phyloP scores from a whole-genome alignment of 2,113 vertebrate genomes.

The Lynx canadensis region DNA sequence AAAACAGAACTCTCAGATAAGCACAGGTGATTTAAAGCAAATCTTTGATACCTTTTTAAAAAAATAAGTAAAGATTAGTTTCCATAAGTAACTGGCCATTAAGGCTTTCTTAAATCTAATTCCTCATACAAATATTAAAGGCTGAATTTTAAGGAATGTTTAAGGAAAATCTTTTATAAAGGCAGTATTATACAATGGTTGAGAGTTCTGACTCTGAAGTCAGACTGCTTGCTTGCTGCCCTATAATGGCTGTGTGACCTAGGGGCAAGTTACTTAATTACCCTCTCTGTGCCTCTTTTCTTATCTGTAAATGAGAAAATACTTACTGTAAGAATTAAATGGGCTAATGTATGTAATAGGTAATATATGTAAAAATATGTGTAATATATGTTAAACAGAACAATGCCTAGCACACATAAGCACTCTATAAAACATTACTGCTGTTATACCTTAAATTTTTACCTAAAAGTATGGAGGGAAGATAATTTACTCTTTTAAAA shows the following conservation, averaged over 20 bases:
- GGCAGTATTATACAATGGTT: not conserved
- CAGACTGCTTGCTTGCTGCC: not conserved
- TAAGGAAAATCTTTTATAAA: not conserved
- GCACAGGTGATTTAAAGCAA: not conserved
- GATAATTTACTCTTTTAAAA: not conserved
- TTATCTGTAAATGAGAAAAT: not conserved
- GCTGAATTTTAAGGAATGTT: not conserved
- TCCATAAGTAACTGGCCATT: not conserved
- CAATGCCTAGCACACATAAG: not conserved
- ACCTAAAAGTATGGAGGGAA: not conserved
- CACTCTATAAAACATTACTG: not conserved
- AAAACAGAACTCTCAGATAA: slow-evolving; percentile 40
- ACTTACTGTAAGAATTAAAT: not conserved
- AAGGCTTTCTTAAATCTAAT: not conserved
- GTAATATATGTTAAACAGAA: not conserved
- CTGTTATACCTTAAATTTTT: not conserved
- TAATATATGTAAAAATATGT: not conserved
- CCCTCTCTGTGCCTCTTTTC: not conserved
- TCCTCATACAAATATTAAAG: not conserved
- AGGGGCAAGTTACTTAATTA: not conserved
- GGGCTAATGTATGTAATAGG: not conserved
- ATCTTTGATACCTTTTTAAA: not conserved
- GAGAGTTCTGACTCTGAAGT: not conserved
- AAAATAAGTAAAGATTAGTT: not conserved
- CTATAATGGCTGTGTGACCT: not conserved